A percentile compares a stretch with the other conserved stretches of the same genome.
phyloP scores from a whole-genome alignment of 1,140 invertebrate genomes.

The Trichoplusia ni region DNA sequence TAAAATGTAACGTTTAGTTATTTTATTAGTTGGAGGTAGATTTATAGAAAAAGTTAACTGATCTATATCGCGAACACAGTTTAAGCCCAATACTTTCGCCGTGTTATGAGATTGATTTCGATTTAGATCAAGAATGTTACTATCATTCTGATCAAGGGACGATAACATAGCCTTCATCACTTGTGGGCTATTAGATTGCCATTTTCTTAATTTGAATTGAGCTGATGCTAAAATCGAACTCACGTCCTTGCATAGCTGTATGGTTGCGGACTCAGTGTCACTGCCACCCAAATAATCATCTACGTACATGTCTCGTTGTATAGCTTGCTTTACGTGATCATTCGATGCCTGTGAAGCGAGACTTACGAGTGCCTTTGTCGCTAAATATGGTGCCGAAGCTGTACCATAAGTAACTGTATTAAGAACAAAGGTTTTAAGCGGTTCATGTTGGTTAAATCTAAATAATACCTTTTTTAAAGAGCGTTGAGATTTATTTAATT shows the following conservation, averaged over 20 bases:
- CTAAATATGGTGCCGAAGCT: background rate
- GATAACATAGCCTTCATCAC: background rate
- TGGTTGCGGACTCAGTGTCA: background rate
- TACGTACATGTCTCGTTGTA: constrained; percentile 22
- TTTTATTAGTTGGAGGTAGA: background rate
- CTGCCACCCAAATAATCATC: constrained; percentile 28
- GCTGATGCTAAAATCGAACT: constrained; percentile 12
- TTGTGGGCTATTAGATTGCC: constrained; percentile 33
- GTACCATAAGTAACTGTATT: background rate
- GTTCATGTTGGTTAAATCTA: background rate
- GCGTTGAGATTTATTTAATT: constrained; percentile 43
- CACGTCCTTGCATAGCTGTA: constrained; percentile 3
- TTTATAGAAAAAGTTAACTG: constrained; percentile 9
- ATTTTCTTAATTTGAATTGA: constrained; percentile 36
- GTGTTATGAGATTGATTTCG: too few relatives aligned
- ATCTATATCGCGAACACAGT: constrained; percentile 13
- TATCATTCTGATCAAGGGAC: background rate
- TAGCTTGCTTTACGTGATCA: background rate
- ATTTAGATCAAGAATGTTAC: too few relatives aligned
- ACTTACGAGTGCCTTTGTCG: background rate
- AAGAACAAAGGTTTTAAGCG: background rate
- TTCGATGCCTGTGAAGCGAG: background rate
- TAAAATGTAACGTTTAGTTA: constrained; percentile 33
- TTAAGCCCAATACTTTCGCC: constrained; percentile 14
- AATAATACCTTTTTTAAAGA: background rate